Percentiles rank a stretch among this genome's conserved stretches.
phyloP scores from a whole-genome alignment of 2,888 invertebrate species.

The Hydriomena furcata region DNA sequence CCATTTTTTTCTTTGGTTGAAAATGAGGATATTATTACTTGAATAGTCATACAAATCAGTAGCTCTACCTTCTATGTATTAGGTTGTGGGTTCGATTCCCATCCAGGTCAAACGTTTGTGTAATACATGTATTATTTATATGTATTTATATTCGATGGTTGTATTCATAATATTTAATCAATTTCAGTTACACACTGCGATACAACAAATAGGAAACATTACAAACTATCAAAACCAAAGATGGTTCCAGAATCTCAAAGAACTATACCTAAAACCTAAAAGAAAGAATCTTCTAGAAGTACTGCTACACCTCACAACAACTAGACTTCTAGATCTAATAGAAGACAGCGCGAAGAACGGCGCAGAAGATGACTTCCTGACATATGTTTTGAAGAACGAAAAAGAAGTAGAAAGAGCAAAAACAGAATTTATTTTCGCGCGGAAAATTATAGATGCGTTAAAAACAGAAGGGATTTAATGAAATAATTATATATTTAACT shows the following conservation, averaged over 20 bases:
- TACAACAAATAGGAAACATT: constrained; percentile 54
- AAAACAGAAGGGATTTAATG: constrained; percentile 1
- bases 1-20: too few relatives aligned
- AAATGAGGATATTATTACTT: too few relatives aligned
- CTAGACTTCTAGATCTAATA: constrained; percentile 51
- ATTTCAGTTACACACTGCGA: constrained; percentile 64
- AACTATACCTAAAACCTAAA: constrained; percentile 46
- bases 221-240: constrained; percentile 54
- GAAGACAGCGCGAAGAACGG: constrained; percentile 50
- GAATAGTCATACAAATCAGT: too few relatives aligned
- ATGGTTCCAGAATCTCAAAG: constrained; percentile 59
- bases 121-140: too few relatives aligned
- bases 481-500: background rate
- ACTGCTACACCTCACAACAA: constrained; percentile 51
- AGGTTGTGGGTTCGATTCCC: too few relatives aligned
- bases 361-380: constrained; percentile 43
- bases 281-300: constrained; percentile 48
- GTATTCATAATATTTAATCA: too few relatives aligned
- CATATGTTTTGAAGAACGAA: constrained; percentile 44
- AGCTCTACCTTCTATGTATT: too few relatives aligned
- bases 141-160: too few relatives aligned
- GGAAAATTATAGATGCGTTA: constrained; percentile 47
- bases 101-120: too few relatives aligned
- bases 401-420: constrained; percentile 41
- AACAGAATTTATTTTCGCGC: constrained; percentile 49